These are phyloP conservation scores for Harpalus rufipes DNA, from an alignment of 2,888 invertebrate genomes.

Conservation along the genomic window DNA sequence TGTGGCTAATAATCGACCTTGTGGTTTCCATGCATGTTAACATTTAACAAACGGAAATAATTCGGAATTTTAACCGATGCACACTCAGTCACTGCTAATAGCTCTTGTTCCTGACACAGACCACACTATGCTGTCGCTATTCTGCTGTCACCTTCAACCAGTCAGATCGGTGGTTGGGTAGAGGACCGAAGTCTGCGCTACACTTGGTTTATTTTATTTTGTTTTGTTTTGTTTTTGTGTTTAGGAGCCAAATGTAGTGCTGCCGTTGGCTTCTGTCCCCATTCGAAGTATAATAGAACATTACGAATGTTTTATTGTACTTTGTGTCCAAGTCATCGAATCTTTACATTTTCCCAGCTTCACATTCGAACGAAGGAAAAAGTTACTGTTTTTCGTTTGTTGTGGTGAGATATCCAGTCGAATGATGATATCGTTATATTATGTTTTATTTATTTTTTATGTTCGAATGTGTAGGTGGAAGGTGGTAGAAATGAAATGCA, in stretches of 20 bases:
- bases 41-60: slow-evolving; percentile 43
- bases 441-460: background rate
- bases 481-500: slow-evolving; percentile 25
- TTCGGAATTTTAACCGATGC: slow-evolving; percentile 51
- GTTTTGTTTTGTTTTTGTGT: slow-evolving; percentile 33
- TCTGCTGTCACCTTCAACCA: slow-evolving; percentile 62
- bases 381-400: background rate
- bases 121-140: slow-evolving; percentile 66
- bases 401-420: background rate
- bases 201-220: slow-evolving; percentile 32
- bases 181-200: slow-evolving; percentile 48
- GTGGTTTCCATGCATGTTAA: slow-evolving; percentile 58
- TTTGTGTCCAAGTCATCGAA: slow-evolving; percentile 13
- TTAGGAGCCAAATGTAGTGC: slow-evolving; percentile 49
- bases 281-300: background rate
- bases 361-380: slow-evolving; percentile 36
- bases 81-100: slow-evolving; percentile 60
- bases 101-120: slow-evolving; percentile 58
- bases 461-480: slow-evolving; percentile 36
- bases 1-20: slow-evolving; percentile 28
- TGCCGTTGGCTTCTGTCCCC: slow-evolving; percentile 26
- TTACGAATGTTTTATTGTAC: background rate
- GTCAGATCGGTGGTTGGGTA: slow-evolving; percentile 33
- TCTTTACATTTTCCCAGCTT: slow-evolving; percentile 17
- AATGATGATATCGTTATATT: background rate